A percentile compares a stretch with the other conserved stretches of the same genome.
These are phyloP conservation scores for Pemphigus obesinymphae DNA, from an alignment of 1,140 invertebrate genomes.

Conservation along the genomic window DNA sequence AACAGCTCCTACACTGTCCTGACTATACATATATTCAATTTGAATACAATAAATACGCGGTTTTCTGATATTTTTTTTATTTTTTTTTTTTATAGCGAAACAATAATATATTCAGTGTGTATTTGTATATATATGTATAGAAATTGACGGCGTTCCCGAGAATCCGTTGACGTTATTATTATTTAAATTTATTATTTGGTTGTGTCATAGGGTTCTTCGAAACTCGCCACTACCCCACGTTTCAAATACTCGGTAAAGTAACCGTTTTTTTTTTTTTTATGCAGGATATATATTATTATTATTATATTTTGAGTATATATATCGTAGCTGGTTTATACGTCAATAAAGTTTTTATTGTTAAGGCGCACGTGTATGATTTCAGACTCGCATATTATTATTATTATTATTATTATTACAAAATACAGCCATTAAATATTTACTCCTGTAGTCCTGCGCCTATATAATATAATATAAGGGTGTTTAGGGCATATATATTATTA, in stretches of 20 bases:
- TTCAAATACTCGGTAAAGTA: not conserved
- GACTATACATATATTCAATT: no score
- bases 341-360: constrained; percentile 15
- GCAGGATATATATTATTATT: not conserved
- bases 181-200: not conserved
- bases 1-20: no score
- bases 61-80: no score
- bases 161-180: not conserved
- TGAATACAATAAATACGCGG: no score
- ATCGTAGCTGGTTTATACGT: not conserved
- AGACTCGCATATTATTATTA: not conserved
- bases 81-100: no score
- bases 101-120: no score
- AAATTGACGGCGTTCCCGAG: not conserved
- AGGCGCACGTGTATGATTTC: not conserved
- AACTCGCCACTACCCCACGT: not conserved
- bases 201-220: not conserved
- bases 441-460: not conserved
- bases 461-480: no score
- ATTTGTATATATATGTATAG: no score
- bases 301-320: not conserved
- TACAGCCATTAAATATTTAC: not conserved
- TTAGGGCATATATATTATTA: no score
- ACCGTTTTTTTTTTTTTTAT: no score
- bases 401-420: not conserved